phyloP scores from a whole-genome alignment of 2,888 invertebrate genomes.

The Elgonia sp. region DNA sequence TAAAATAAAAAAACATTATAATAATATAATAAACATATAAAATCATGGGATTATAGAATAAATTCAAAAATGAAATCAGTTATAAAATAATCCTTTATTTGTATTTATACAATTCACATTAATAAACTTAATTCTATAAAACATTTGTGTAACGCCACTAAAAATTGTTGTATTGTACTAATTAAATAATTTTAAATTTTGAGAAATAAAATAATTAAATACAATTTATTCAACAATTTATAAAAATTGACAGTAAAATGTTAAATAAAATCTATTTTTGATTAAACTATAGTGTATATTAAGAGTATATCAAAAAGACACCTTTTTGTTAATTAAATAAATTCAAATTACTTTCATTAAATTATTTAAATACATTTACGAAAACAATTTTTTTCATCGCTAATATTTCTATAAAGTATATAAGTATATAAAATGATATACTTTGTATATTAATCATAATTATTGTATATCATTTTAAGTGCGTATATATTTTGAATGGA shows the following conservation, averaged over 20 bases:
- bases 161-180: not conserved
- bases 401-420: too few species aligned
- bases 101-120: constrained; percentile 30
- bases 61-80: not conserved
- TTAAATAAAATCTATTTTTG: too few species aligned
- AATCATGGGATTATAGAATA: too few species aligned
- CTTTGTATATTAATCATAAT: not conserved
- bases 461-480: too few species aligned
- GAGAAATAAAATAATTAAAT: not conserved
- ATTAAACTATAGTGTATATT: constrained; percentile 7
- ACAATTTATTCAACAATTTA: not conserved
- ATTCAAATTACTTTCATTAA: not conserved
- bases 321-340: not conserved
- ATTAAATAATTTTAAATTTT: not conserved
- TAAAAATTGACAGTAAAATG: not conserved
- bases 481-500: too few species aligned
- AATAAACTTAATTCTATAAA: constrained; percentile 25
- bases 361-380: too few species aligned
- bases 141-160: not conserved
- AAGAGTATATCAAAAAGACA: constrained; percentile 21
- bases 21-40: too few species aligned
- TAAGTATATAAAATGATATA: not conserved
- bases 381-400: too few species aligned
- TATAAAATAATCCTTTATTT: constrained; percentile 40
- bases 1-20: too few species aligned